Base-by-base conservation (phyloP, 2,888 invertebrate species). In the Macaria liturata region DNA sequence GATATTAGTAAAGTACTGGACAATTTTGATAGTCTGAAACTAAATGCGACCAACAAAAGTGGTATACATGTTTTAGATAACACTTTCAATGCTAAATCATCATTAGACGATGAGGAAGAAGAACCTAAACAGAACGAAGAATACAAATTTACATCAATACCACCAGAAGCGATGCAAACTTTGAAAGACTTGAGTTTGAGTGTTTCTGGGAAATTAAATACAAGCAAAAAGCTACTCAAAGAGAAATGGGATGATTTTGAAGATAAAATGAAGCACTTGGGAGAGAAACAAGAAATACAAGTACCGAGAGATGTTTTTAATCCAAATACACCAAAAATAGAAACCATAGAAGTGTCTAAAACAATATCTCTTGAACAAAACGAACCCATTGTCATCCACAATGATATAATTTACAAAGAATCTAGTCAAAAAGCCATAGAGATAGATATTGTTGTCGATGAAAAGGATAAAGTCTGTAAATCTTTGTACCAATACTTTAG, bases 21-120 rank as follows among this genome's bases (percentile, higher is more conserved):
- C 3, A 88, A 83, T 59, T 81, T 91, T 67, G 84, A 87, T 4
- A 69, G 57, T 31, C 72, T 88, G 46, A 86, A 92, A 75, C 74
- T 78, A 51, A 85, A 84, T 56, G 80, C 85, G 9, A 86, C 87
- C 32, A 88, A 88, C 77, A 78, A 91, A 71, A 89, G 93, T 63
- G 94, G 94, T 9, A 94, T 94, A 62, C 93, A 92, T 69, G 83
- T 93, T 30, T 86, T 94, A 34, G 93, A 92, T 61, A 92, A 92
- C 59, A 82, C 87, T 44, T 91, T 84, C 71, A 75, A 84, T 39
- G 81, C 84, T 1, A 87, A 88, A 60, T 71, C 81, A n/a, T 72
- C 76, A 5, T 67, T 86, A 54, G 79, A 81, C 46, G 78, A 83
- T 43, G 80, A 81, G 44, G 71, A 71, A 34, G 68, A 72, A 32